Percentiles rank a stretch among this genome's conserved stretches.
phyloP scores from a whole-genome alignment of 2,888 invertebrate species.

The Coenonympha arcania region DNA sequence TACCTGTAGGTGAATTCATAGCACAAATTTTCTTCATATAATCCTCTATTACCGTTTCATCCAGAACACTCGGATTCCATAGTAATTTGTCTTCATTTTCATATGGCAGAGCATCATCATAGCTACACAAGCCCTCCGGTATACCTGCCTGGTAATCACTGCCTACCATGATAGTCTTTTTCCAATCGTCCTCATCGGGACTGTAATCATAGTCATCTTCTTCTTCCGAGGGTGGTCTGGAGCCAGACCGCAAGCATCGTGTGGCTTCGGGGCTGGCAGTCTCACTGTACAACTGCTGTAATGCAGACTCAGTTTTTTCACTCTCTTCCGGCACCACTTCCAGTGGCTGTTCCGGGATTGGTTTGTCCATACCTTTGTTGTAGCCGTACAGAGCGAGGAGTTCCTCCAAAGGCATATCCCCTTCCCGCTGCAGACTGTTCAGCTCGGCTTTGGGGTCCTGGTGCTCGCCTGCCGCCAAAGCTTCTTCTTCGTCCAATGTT shows the following conservation, averaged over 20 bases:
- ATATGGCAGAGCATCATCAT: conserved; percentile 94
- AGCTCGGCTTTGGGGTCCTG: conserved; percentile 91
- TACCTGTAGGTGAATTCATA: conserved; percentile 60
- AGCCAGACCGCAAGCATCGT: conserved; percentile 74
- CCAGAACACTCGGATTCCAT: conserved; percentile 90
- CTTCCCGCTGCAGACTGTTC: conserved; percentile 90
- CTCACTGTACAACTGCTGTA: conserved; percentile 62
- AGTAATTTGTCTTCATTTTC: conserved; percentile 96
- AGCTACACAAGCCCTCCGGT: conserved; percentile 91
- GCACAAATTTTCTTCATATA: conserved; percentile 80
- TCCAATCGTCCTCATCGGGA: conserved; percentile 90
- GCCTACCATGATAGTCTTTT: conserved; percentile 97
- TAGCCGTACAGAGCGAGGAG: conserved; percentile 91
- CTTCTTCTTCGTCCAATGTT: conserved; percentile 97
- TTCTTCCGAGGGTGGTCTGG: conserved; percentile 84
- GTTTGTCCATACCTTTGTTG: conserved; percentile 67
- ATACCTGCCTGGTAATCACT: conserved; percentile 94
- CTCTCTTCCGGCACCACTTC: conserved; percentile 55
- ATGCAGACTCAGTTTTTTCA: conserved; percentile 66
- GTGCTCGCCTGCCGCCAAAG: conserved; percentile 87
- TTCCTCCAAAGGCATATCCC: conserved; percentile 97
- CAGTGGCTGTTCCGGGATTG: conserved; percentile 46
- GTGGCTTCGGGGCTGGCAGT: conserved; percentile 61
- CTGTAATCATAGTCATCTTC: conserved; percentile 88
- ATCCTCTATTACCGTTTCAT: conserved; percentile 82